Evolutionary conservation across 2,113 vertebrate genomes (phyloP), one percentile per base, ranked within the genome.

Genomic region (Dipodomys stephensi): DNA sequence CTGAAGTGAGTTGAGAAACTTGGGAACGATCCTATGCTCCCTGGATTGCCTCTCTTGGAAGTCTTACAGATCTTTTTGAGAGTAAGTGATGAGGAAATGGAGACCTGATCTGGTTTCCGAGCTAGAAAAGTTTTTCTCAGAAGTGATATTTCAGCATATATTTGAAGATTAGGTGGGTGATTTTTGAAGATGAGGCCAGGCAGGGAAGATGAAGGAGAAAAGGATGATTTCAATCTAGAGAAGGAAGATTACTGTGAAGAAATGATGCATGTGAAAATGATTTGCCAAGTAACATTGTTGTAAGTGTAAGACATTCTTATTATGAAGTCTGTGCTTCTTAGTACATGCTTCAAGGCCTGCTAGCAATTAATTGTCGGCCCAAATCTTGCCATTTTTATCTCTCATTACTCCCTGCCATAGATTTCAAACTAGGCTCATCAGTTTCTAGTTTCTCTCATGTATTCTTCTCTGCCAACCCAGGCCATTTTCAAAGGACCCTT

Each of bases 401-500:
- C 76, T 91, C 49, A 65, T 94, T 93, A 67, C 39, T 81, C 27
- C 73, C 18, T 72, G 19, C 65, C 32, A 6, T 68, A 62, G 78
- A 64, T 91, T 92, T 95, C 68, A 67, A 86, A 79, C 4, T 0
- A 85, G 60, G 57, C 16, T 62, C 39, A 74, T 95, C 81, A 71
- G 78, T 78, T 84, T 92, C 27, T 62, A 57, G 7, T 82, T 92
- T n/a, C 22, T 27, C 73, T 91, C 19, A 30, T 72, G 32, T 19
- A 27, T 73, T 86, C 57, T 78, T 85, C 73, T 94, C 57, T 88
- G 69, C 19, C 25, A 93, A 83, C 15, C 22, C 18, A 71, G 4
- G 8, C 30, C 49, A 35, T 92, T 92, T 91, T 81, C 64, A 89
- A 68, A 91, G n/a, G 44, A 64, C 16, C 16, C 35, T 80, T 96